These are phyloP conservation scores for Empis livida DNA, from an alignment of 2,888 invertebrate species.

Conservation along the genomic window DNA sequence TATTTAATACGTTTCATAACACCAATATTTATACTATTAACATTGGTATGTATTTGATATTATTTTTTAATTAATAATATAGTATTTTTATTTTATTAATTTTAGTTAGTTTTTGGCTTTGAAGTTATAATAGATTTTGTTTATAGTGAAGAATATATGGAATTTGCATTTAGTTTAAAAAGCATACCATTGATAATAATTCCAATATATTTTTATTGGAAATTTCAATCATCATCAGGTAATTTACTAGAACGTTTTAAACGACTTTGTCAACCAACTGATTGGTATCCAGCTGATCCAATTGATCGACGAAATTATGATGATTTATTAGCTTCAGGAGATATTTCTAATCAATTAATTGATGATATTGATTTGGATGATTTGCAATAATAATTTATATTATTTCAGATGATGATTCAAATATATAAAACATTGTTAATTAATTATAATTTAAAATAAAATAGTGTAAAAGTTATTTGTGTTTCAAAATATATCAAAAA, in stretches of 20 bases:
- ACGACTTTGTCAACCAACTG: constrained; percentile 24
- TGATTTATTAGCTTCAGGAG: constrained; percentile 12
- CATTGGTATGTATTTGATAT: constrained; percentile 17
- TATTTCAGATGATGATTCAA: not conserved
- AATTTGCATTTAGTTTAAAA: constrained; percentile 13
- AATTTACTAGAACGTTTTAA: constrained; percentile 20
- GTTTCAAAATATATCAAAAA: too few species aligned
- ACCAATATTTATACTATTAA: constrained; percentile 21
- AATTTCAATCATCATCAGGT: constrained; percentile 22
- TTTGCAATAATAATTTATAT: too few species aligned
- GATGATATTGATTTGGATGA: not conserved
- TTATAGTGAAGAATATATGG: not conserved
- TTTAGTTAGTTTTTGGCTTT: constrained; percentile 11
- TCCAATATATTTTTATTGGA: constrained; percentile 23
- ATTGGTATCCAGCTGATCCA: constrained; percentile 30
- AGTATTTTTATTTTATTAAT: not conserved
- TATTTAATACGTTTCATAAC: constrained; percentile 26
- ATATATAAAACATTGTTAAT: not conserved
- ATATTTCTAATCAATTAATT: not conserved
- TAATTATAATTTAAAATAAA: too few species aligned
- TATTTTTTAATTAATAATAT: too few species aligned
- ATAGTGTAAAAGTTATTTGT: too few species aligned
- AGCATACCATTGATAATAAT: constrained; percentile 22
- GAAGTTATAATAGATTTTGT: constrained; percentile 11
- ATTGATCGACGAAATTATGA: constrained; percentile 27